These are phyloP conservation scores for Crocuta crocuta DNA, from an alignment of 2,113 vertebrate species.

Conservation along the genomic window DNA sequence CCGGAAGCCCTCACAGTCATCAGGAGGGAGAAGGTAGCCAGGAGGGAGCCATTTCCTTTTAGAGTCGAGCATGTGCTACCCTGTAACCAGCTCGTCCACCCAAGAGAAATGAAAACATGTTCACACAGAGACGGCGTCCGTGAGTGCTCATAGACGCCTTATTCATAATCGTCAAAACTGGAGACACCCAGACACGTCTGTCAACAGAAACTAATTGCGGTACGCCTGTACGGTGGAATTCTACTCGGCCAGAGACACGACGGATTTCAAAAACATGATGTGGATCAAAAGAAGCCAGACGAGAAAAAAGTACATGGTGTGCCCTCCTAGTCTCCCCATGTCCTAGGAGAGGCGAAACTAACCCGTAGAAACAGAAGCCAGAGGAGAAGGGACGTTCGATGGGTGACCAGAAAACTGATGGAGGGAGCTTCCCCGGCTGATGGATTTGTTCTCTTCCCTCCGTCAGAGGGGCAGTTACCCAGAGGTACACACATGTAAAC, in stretches of 20 bases:
- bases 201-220: background rate
- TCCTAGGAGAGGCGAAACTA: background rate
- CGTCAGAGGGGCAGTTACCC: background rate
- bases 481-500: background rate
- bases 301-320: accelerated
- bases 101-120: background rate
- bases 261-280: background rate
- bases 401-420: accelerated
- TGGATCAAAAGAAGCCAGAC: background rate
- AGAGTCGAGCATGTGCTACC: background rate
- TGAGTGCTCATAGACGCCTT: background rate
- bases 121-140: accelerated
- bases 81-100: background rate
- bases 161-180: background rate
- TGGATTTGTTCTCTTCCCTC: background rate
- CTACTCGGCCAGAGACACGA: accelerated
- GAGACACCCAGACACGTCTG: background rate
- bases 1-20: background rate
- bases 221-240: accelerated
- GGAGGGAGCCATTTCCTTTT: background rate
- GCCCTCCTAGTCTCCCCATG: background rate
- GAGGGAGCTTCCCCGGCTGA: background rate
- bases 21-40: background rate
- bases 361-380: accelerated
- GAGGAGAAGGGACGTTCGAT: accelerated